Evolutionary conservation across 2,113 vertebrate species (phyloP).

Genomic region (Mus musculus): GRCm39 chr1:177904501-177905000

Average conservation of each 20-base stretch:
- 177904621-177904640: not conserved
- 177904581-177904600: not conserved
- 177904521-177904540: not conserved
- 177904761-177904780: slow-evolving; percentile 21
- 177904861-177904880: not conserved
- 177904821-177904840: no score
- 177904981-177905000: not conserved
- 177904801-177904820: not conserved
- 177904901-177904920: no score
- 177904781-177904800: slow-evolving; percentile 34
- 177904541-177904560: not conserved
- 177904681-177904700: not conserved
- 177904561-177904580: not conserved
- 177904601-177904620: not conserved
- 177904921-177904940: not conserved
- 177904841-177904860: no score
- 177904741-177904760: slow-evolving; percentile 13
- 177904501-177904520: not conserved
- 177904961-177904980: not conserved
- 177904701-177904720: not conserved
- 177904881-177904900: not conserved
- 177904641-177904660: no score
- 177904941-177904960: no score
- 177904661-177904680: no score
- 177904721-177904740: not conserved